These are phyloP conservation scores for Promerops cafer DNA, from an alignment of 2,113 vertebrate species.

Conservation along the genomic window DNA sequence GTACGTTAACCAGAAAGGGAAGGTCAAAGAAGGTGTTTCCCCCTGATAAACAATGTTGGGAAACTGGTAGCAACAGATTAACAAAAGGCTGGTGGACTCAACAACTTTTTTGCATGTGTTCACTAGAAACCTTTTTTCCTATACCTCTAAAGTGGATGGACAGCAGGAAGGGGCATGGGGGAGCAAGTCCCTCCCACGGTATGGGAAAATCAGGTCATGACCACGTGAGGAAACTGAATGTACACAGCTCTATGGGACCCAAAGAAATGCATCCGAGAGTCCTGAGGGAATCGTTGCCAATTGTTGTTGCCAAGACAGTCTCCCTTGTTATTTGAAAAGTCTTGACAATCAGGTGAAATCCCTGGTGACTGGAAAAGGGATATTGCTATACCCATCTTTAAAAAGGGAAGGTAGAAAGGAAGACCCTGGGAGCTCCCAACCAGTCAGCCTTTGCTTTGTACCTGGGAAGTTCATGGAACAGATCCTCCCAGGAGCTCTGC, in stretches of 20 bases:
- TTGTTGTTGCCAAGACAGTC: neutral
- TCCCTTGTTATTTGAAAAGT: neutral
- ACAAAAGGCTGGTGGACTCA: neutral
- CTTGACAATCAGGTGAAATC: neutral
- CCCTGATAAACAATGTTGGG: neutral
- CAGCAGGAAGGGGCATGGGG: neutral
- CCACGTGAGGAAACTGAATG: neutral
- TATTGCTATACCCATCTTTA: neutral
- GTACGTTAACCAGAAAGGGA: neutral
- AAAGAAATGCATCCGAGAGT: neutral
- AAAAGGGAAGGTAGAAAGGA: neutral
- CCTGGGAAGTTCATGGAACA: neutral
- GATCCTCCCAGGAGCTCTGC: neutral
- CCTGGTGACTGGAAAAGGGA: neutral
- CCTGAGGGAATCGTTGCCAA: neutral
- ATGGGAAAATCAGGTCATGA: neutral
- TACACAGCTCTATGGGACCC: neutral
- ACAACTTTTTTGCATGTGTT: neutral
- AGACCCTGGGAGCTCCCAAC: neutral
- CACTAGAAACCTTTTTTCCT: neutral
- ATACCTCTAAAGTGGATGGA: neutral
- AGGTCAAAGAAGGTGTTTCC: neutral
- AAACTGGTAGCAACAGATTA: neutral
- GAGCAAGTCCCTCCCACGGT: neutral
- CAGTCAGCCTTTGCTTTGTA: neutral